Evolutionary conservation across 1,140 invertebrate species (phyloP), one percentile per base, ranked within the genome.

Genomic region (Alviniconcha marisindica): DNA sequence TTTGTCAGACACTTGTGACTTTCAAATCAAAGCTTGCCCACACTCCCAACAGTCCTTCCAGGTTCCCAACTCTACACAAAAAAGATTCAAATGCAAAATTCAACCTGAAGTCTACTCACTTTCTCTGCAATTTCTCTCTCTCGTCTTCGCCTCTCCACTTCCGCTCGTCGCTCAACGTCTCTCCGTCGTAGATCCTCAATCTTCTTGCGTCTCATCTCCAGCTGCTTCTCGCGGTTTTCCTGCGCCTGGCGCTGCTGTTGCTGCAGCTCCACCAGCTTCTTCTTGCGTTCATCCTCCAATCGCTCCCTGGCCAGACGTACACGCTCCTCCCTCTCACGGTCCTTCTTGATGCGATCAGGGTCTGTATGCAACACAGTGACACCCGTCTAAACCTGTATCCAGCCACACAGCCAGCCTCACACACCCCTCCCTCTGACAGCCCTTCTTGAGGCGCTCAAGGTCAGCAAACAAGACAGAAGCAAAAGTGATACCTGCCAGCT

Each of bases 101-200:
- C 7, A 44, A 71, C 5, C 21, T 5, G 14, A 33, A 0, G 31
- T 18, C 7, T 38, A 80, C 88, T 84, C 85, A 91, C 91, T 84
- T 83, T 86, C 71, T 91, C 89, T 48, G 78, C 84, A 60, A 87
- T 86, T 78, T 91, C 91, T 78, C 87, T 87, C 78, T 83, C 85
- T 44, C 80, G 84, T 73, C 91, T 84, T 66, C 91, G 85, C 76
- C 90, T 90, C 60, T 91, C 91, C 14, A 92, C 91, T 54, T 88
- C 90, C 28, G 83, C 60, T 77, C 91, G 79, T 36, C 91, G 82
- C 54, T 92, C 90, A 71, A 88, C 85, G 44, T 92, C 91, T 38
- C 91, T 85, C n/a, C 83, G 82, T 48, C 88, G 76, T 42, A 92
- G 81, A n/a, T 92, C 91, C 36, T 91, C 91, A 36, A 92, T 92